Conservation (phyloP, 2,797 vertebrate genomes). For the Cetoscarus ocellatus region DNA sequence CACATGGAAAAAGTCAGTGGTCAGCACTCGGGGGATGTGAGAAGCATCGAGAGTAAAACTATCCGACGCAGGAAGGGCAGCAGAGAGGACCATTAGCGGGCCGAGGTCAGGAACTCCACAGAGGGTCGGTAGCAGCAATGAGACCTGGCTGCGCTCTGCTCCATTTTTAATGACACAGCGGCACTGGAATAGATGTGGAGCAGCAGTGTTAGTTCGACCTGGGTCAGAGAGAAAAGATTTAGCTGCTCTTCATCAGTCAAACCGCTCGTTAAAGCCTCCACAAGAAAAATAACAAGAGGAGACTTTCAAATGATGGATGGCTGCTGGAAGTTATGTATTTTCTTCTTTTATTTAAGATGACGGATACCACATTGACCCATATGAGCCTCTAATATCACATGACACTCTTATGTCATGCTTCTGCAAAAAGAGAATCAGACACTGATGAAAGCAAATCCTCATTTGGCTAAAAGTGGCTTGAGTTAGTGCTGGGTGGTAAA, state of each 20-base stretch:
- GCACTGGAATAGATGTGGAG: conserved; percentile 25
- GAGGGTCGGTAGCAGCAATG: conserved; percentile 42
- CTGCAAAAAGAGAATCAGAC: too few species aligned
- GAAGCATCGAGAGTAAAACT: conserved; percentile 7
- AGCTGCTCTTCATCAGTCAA: conserved; percentile 38
- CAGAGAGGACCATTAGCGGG: conserved; percentile 47
- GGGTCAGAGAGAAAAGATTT: conserved; percentile 13
- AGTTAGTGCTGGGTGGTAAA: too few species aligned
- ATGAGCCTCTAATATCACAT: neutral
- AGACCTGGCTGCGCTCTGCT: conserved; percentile 50
- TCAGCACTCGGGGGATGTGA: conserved; percentile 66
- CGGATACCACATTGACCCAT: conserved; percentile 28
- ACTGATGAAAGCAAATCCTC: too few species aligned
- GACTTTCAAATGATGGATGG: conserved; percentile 9
- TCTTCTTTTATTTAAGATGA: conserved; percentile 26
- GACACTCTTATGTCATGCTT: neutral
- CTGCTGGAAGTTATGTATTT: conserved; percentile 5
- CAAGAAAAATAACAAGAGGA: conserved; percentile 30
- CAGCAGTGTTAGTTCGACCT: conserved; percentile 30
- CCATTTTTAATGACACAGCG: conserved; percentile 74
- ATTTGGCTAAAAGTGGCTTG: too few species aligned
- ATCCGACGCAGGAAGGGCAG: conserved; percentile 44
- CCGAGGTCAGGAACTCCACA: conserved; percentile 52
- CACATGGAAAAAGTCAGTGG: conserved; percentile 44
- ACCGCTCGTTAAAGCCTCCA: conserved; percentile 38